Evolutionary conservation across 2,113 vertebrate species (phyloP).

Genomic region (Thomomys bottae): DNA sequence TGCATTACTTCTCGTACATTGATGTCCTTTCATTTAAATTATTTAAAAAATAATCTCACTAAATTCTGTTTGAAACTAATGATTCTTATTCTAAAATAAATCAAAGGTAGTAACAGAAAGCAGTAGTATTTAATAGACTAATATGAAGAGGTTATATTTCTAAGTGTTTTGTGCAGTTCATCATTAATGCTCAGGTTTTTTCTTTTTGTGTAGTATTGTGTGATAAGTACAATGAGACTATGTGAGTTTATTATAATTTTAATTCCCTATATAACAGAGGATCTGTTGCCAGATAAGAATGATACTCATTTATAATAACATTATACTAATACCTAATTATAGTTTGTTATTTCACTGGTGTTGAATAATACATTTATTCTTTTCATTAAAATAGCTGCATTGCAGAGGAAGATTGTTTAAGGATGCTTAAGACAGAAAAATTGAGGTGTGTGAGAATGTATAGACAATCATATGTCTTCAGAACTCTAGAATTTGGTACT

Average conservation of each 20-base stretch:
- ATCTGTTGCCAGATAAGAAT: slow-evolving; percentile 69
- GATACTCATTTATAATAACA: slow-evolving; percentile 62
- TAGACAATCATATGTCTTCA: neutral
- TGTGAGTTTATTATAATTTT: slow-evolving; percentile 47
- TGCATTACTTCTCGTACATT: too few relatives aligned
- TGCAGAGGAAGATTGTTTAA: slow-evolving; percentile 17
- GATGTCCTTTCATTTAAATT: slow-evolving; percentile 17
- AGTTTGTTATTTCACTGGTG: slow-evolving; percentile 65
- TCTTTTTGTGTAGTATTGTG: neutral
- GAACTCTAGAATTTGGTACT: slow-evolving; percentile 24
- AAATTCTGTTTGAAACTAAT: slow-evolving; percentile 36
- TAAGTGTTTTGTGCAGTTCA: slow-evolving; percentile 4
- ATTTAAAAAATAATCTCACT: slow-evolving; percentile 17
- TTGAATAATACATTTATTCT: slow-evolving; percentile 56
- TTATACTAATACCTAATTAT: slow-evolving; percentile 61
- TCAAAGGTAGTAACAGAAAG: slow-evolving; percentile 46
- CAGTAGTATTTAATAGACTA: neutral
- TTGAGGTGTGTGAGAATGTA: slow-evolving; percentile 36
- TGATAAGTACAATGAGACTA: neutral
- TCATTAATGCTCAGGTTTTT: slow-evolving; percentile 32
- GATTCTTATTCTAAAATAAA: slow-evolving; percentile 45
- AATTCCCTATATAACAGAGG: slow-evolving; percentile 24
- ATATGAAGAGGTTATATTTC: slow-evolving; percentile 24
- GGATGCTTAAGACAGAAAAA: slow-evolving; percentile 30
- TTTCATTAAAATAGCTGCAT: slow-evolving; percentile 62